Base-by-base conservation (phyloP, 2,888 invertebrate species). In the Napeogenes sylphis region DNA sequence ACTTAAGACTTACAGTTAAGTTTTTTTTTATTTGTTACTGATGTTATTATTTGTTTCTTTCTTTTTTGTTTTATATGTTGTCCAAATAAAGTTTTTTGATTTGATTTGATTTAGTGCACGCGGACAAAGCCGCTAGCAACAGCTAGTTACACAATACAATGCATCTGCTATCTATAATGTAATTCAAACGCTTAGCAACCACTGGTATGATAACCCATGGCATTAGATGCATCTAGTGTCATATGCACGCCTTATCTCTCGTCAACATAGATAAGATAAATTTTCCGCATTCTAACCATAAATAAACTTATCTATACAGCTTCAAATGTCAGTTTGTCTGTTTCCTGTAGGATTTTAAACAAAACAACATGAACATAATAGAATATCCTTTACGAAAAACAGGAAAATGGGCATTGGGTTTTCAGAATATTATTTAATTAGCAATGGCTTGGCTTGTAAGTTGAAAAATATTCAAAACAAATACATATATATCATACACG, bases 241-340 rank as follows among this genome's bases (percentile, higher is more conserved):
- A 72, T 66, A 73, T 75, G 73, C 71, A 68, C 73, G 72, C 66
- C 68, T 68, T 76, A 77, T 74, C 72, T 73, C 65, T 63, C 72
- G 74, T 77, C 74, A 77, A 80, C 71, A 70, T 35, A 58, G 84
- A 84, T 85, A 82, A 84, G 82, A 83, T 82, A 84, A 81, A 80
- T 80, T 81, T 80, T 84, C 79, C 79, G 76, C 73, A 72, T 70
- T 70, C 67, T 66, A 63, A 68, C 65, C 61, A 59, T 62, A 68
- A 68, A 61, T 60, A 61, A 57, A 65, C 54, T 51, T 30, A 51
- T 45, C 55, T 57, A 64, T 58, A 62, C 55, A 45, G 46, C 45
- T 59, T 56, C 51, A 55, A 51, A 62, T 35, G 45, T 51, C 30
- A 55, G 45, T 57, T 59, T 45, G 32, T 57, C 45, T 38, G 57